Conservation (phyloP, 2,888 invertebrate species). For the Eubasilissa splendida region DNA sequence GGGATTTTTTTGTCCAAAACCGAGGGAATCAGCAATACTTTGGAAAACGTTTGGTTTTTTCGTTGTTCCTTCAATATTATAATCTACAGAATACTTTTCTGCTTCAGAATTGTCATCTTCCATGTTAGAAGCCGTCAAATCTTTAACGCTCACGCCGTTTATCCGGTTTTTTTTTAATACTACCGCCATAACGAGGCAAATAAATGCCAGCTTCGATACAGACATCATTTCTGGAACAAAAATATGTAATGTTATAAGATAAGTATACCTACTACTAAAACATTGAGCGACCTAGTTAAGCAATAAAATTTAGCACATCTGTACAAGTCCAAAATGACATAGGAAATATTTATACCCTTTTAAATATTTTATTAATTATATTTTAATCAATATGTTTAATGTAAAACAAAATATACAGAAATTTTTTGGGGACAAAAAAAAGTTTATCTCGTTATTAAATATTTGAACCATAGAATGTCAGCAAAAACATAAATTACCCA, state of each 20-base stretch:
- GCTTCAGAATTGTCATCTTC: background rate
- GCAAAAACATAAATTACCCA: too few relatives aligned
- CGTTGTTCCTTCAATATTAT: constrained; percentile 40
- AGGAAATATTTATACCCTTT: too few relatives aligned
- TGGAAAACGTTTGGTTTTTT: constrained; percentile 40
- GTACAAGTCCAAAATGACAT: too few relatives aligned
- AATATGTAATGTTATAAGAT: background rate
- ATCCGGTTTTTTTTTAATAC: constrained; percentile 10
- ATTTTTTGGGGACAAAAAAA: too few relatives aligned
- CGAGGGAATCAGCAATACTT: constrained; percentile 26
- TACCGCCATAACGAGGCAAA: constrained; percentile 31
- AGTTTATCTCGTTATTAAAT: too few relatives aligned
- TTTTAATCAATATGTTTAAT: too few relatives aligned
- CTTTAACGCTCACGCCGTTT: constrained; percentile 4
- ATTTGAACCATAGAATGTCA: too few relatives aligned
- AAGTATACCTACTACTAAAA: too few relatives aligned
- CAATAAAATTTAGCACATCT: too few relatives aligned
- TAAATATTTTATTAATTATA: too few relatives aligned
- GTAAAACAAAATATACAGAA: too few relatives aligned
- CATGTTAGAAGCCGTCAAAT: background rate
- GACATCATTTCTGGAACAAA: constrained; percentile 49
- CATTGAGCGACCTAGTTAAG: too few relatives aligned
- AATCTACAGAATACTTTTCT: background rate
- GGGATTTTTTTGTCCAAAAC: constrained; percentile 9
- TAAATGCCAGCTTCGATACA: constrained; percentile 37